phyloP scores from a whole-genome alignment of 1,140 invertebrate genomes.

The Dreissena rostriformis region DNA sequence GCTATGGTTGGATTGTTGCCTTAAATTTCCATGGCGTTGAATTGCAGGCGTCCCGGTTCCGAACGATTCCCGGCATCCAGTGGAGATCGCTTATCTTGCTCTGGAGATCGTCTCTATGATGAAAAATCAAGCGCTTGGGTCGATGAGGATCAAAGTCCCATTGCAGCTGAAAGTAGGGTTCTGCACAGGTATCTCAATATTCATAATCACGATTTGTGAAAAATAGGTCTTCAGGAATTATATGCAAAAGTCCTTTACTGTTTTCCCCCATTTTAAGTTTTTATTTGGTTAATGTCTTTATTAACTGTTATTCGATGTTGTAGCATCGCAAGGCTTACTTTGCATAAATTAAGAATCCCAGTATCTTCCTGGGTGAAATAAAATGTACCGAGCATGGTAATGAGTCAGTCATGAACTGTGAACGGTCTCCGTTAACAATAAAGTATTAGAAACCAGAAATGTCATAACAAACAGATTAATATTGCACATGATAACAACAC shows the following conservation, averaged over 20 bases:
- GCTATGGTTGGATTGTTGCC: too few relatives aligned
- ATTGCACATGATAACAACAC: too few relatives aligned
- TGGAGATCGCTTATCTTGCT: constrained; percentile 35
- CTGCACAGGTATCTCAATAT: constrained; percentile 17
- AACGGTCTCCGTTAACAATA: too few relatives aligned
- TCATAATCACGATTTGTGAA: background rate
- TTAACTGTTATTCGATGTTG: background rate
- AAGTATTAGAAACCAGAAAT: too few relatives aligned
- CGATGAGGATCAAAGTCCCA: constrained; percentile 9
- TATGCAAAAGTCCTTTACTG: background rate
- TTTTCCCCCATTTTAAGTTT: background rate
- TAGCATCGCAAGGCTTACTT: background rate
- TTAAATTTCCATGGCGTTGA: too few relatives aligned
- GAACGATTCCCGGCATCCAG: constrained; percentile 24
- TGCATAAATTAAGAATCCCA: background rate
- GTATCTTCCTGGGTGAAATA: background rate
- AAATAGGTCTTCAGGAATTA: background rate
- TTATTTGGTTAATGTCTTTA: background rate
- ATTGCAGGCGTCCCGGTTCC: constrained; percentile 29
- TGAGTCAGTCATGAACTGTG: too few relatives aligned
- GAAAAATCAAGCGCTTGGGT: background rate
- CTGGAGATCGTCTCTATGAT: constrained; percentile 24
- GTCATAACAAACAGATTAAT: too few relatives aligned
- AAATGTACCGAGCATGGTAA: too few relatives aligned
- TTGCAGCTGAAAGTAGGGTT: constrained; percentile 27